These are phyloP conservation scores for Tetrao urogallus DNA, from an alignment of 2,113 vertebrate genomes.

Conservation along the genomic window DNA sequence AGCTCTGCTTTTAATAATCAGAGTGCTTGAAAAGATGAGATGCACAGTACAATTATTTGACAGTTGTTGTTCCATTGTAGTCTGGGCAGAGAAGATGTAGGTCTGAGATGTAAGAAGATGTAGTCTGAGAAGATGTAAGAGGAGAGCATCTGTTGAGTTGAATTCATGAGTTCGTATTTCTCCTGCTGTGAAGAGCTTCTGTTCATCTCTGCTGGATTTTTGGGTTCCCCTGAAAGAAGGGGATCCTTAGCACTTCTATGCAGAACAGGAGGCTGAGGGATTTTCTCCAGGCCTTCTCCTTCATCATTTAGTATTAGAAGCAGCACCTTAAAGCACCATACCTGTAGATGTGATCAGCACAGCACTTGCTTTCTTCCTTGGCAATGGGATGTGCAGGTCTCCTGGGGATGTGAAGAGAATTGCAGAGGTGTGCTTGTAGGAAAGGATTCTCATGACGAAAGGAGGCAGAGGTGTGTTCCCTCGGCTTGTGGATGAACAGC, in stretches of 20 bases:
- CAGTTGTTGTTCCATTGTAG: neutral
- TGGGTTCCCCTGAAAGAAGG: neutral
- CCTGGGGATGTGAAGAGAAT: accelerated
- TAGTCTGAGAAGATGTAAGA: neutral
- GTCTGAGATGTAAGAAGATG: too few relatives aligned
- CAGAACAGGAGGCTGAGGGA: neutral
- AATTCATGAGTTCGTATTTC: neutral
- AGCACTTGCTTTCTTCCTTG: neutral
- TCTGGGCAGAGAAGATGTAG: neutral
- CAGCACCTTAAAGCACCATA: neutral
- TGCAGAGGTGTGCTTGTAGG: neutral
- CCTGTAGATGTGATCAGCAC: neutral
- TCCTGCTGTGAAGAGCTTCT: neutral
- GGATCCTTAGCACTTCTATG: neutral
- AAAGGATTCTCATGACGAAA: neutral
- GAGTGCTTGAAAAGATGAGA: neutral
- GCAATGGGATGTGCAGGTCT: accelerated
- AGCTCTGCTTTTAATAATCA: neutral
- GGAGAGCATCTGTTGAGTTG: neutral
- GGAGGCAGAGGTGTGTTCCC: neutral
- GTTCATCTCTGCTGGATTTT: neutral
- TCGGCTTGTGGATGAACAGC: neutral
- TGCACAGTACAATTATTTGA: neutral
- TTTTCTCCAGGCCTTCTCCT: neutral
- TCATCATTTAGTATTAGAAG: neutral